These are phyloP conservation scores for Apolygus lucorum DNA, from an alignment of 1,140 invertebrate species.

Conservation along the genomic window DNA sequence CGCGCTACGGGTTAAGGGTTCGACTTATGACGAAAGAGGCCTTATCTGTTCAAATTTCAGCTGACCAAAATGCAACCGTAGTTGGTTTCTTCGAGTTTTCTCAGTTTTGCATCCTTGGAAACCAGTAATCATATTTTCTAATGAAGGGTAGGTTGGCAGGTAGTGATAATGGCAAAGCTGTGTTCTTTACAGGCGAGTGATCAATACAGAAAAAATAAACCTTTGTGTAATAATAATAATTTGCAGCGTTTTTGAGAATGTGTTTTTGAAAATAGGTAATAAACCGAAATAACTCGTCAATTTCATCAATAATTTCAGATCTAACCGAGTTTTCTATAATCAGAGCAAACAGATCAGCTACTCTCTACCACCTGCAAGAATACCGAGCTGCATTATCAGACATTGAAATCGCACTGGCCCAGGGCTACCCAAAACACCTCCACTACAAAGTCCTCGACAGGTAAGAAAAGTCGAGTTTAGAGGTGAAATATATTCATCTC, in stretches of 20 bases:
- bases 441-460: slow-evolving; percentile 69
- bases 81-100: too few species aligned
- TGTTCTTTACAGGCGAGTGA: not conserved
- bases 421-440: slow-evolving; percentile 64
- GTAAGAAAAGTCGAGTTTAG: too few species aligned
- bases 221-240: not conserved
- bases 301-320: slow-evolving; percentile 23
- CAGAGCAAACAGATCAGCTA: slow-evolving; percentile 79
- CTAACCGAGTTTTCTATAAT: slow-evolving; percentile 57
- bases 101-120: too few species aligned
- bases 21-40: too few species aligned
- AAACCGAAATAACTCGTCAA: not conserved
- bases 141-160: not conserved
- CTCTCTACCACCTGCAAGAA: slow-evolving; percentile 66
- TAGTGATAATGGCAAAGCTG: not conserved
- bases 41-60: too few species aligned
- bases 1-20: too few species aligned
- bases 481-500: too few species aligned
- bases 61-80: not conserved
- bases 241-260: not conserved
- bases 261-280: slow-evolving; percentile 22
- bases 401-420: slow-evolving; percentile 55
- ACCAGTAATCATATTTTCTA: not conserved
- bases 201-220: not conserved
- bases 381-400: slow-evolving; percentile 59